These are phyloP conservation scores for Julus scanicus DNA, from an alignment of 2,888 invertebrate species.

Conservation along the genomic window DNA sequence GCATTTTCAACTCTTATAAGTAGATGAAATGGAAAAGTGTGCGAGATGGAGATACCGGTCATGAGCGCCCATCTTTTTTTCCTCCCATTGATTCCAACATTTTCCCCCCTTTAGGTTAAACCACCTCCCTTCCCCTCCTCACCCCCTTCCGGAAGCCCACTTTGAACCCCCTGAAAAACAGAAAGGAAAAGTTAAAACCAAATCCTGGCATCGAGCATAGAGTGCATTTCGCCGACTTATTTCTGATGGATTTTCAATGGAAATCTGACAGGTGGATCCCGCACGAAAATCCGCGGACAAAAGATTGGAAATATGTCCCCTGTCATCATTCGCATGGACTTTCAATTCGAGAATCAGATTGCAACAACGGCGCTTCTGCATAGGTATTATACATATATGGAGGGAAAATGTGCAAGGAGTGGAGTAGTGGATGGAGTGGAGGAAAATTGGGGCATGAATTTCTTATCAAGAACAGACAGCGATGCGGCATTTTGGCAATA, in stretches of 20 bases:
- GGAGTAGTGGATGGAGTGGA: not conserved
- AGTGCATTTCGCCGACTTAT: slow-evolving; percentile 14
- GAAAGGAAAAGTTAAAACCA: slow-evolving; percentile 21
- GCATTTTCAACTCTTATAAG: not conserved
- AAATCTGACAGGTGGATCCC: slow-evolving; percentile 15
- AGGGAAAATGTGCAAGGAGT: not conserved
- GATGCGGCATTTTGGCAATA: not conserved
- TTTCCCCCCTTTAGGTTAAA: not conserved
- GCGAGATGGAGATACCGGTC: not conserved
- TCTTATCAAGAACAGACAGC: slow-evolving; percentile 15
- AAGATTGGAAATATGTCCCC: slow-evolving; percentile 33
- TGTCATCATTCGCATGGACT: slow-evolving; percentile 9
- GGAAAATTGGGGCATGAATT: slow-evolving; percentile 14
- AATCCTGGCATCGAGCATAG: slow-evolving; percentile 1
- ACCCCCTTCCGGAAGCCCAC: not conserved
- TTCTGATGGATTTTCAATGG: slow-evolving; percentile 33
- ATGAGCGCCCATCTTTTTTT: not conserved
- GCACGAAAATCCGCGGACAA: slow-evolving; percentile 1
- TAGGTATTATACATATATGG: not conserved
- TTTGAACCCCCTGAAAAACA: not conserved
- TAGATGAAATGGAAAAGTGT: not conserved
- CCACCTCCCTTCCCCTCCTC: not conserved
- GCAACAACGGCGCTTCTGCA: not conserved
- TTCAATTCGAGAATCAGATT: not conserved
- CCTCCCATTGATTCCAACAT: not conserved